Evolutionary conservation across 1,140 invertebrate species (phyloP).

Genomic region (Drosophila pallidifrons): DNA sequence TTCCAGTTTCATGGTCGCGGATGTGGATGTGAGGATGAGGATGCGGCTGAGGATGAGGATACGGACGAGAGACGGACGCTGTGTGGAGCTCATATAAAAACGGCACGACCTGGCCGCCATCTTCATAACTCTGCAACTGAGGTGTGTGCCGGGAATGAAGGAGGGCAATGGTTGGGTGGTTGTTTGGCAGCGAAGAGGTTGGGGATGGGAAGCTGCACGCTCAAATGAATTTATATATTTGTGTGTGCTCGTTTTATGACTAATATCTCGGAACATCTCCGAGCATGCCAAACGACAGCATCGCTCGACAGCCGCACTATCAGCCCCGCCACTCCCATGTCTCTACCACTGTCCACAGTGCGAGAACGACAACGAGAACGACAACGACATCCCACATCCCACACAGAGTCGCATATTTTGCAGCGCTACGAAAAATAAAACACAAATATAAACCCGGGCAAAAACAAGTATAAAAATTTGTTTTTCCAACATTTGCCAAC

Average conservation of each 20-base stretch:
- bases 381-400: slow-evolving; percentile 21
- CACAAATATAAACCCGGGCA: slow-evolving; percentile 76
- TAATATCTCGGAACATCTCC: slow-evolving; percentile 81
- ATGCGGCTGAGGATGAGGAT: neutral
- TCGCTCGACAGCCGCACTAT: slow-evolving; percentile 62
- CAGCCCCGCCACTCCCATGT: slow-evolving; percentile 27
- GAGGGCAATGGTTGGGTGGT: neutral
- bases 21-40: neutral
- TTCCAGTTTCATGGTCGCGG: slow-evolving; percentile 72
- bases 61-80: slow-evolving; percentile 46
- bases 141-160: slow-evolving; percentile 2
- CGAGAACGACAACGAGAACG: slow-evolving; percentile 21
- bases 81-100: slow-evolving; percentile 71
- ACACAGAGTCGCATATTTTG: slow-evolving; percentile 67
- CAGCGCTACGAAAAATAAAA: slow-evolving; percentile 81
- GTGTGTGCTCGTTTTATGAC: slow-evolving; percentile 79
- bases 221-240: slow-evolving; percentile 80
- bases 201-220: slow-evolving; percentile 46
- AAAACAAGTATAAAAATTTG: slow-evolving; percentile 84
- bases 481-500: slow-evolving; percentile 84
- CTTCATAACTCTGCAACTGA: slow-evolving; percentile 66
- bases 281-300: slow-evolving; percentile 50
- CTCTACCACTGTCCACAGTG: slow-evolving; percentile 18
- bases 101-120: slow-evolving; percentile 76
- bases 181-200: neutral